Conservation (phyloP, 2,113 vertebrate genomes). For the Chloebia gouldiae region DNA sequence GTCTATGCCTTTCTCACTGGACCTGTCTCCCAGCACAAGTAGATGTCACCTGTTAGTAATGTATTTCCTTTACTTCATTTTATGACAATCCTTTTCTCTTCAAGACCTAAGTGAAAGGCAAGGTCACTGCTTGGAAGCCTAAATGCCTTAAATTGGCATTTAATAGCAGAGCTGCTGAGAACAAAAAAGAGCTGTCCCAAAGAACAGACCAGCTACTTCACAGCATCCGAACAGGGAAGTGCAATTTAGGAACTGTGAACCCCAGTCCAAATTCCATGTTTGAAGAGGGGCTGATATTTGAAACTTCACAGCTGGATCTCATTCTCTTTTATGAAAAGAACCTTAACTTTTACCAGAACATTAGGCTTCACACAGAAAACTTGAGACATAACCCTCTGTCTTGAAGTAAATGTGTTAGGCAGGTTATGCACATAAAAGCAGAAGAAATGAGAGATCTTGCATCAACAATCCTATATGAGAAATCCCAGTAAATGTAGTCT, state of each 20-base stretch:
- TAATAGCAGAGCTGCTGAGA: neutral
- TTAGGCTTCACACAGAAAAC: neutral
- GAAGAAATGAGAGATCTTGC: neutral
- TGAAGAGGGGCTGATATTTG: neutral
- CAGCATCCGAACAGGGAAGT: neutral
- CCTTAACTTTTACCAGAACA: neutral
- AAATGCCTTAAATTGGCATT: neutral
- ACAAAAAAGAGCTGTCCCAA: neutral
- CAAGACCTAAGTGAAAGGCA: neutral
- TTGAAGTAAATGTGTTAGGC: neutral
- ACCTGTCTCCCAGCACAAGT: neutral
- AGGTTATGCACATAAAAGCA: neutral
- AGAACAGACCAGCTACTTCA: neutral
- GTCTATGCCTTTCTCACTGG: neutral
- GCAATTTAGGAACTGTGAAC: neutral
- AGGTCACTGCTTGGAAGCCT: neutral
- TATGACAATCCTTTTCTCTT: neutral
- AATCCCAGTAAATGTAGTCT: neutral
- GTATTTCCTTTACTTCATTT: neutral
- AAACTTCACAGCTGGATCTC: slow-evolving; percentile 24
- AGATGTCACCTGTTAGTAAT: neutral
- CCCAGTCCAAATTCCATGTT: neutral
- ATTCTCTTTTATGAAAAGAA: slow-evolving; percentile 11
- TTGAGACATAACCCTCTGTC: neutral
- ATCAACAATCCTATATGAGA: neutral